These are phyloP conservation scores for Ctena decussata DNA, from an alignment of 2,888 invertebrate genomes.

Conservation along the genomic window DNA sequence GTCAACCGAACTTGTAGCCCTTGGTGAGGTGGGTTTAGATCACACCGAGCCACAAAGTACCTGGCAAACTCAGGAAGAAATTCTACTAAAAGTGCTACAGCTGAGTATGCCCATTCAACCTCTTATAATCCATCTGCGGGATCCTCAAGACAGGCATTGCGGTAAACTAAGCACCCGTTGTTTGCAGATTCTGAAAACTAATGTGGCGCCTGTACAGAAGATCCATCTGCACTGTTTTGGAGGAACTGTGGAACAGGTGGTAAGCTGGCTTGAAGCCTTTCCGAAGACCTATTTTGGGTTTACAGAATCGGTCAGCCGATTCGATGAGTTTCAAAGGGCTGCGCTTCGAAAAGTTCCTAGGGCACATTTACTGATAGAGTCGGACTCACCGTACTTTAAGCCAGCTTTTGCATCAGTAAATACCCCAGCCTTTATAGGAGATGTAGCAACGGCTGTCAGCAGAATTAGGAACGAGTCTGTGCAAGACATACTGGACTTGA, in stretches of 20 bases:
- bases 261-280: slow-evolving; percentile 10
- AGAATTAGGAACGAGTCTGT: not conserved
- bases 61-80: not conserved
- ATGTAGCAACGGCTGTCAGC: slow-evolving; percentile 2
- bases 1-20: not conserved
- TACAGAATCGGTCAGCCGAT: not conserved
- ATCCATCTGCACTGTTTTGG: slow-evolving; percentile 31
- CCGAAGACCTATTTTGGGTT: slow-evolving; percentile 21
- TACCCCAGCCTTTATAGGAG: slow-evolving; percentile 12
- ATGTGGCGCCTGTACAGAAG: slow-evolving; percentile 1
- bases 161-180: not conserved
- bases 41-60: not conserved
- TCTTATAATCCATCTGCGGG: not conserved
- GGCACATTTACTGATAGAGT: slow-evolving; percentile 9
- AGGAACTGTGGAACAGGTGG: slow-evolving; percentile 13
- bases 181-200: slow-evolving; percentile 20
- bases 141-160: not conserved
- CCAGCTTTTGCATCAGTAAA: not conserved
- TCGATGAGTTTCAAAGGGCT: slow-evolving; percentile 13
- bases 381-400: slow-evolving; percentile 21
- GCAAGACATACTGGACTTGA: not conserved
- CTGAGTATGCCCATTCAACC: not conserved
- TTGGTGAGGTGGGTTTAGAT: not conserved
- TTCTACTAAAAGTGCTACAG: not conserved
- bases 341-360: slow-evolving; percentile 7